Conservation (phyloP, 2,797 vertebrate species). For the Syngnathus acus region DNA sequence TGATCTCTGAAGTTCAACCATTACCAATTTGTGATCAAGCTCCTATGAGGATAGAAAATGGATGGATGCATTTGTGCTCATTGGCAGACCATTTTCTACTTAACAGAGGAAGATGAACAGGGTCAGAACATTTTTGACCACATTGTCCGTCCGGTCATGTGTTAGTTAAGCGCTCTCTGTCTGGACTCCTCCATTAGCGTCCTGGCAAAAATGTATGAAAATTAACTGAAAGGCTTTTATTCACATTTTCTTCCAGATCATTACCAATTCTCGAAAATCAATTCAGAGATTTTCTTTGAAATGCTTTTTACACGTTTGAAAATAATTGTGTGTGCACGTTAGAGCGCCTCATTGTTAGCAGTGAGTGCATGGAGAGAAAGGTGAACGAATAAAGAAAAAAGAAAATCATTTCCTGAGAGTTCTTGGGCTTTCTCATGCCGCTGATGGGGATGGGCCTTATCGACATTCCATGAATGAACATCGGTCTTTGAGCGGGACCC, state of each 20-base stretch:
- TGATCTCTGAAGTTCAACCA: neutral
- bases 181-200: neutral
- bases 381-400: neutral
- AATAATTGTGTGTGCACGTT: too few species aligned
- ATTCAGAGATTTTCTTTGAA: too few species aligned
- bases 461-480: constrained; percentile 63
- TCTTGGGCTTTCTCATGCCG: constrained; percentile 11
- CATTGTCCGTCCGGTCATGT: neutral
- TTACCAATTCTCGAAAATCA: neutral
- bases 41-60: too few species aligned
- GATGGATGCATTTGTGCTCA: neutral
- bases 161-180: neutral
- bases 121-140: too few species aligned
- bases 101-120: too few species aligned
- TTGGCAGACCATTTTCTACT: neutral
- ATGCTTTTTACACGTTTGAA: too few species aligned
- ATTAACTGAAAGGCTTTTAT: neutral
- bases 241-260: neutral
- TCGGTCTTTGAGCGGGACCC: constrained; percentile 70
- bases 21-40: neutral
- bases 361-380: too few species aligned
- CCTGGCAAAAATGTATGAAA: neutral
- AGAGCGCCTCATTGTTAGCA: too few species aligned
- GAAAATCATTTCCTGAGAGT: neutral
- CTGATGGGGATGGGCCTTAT: constrained; percentile 12